Evolutionary conservation across 2,888 invertebrate species (phyloP), one percentile per base, ranked within the genome.

Genomic region (Scaptodrosophila latifasciaeformis): DNA sequence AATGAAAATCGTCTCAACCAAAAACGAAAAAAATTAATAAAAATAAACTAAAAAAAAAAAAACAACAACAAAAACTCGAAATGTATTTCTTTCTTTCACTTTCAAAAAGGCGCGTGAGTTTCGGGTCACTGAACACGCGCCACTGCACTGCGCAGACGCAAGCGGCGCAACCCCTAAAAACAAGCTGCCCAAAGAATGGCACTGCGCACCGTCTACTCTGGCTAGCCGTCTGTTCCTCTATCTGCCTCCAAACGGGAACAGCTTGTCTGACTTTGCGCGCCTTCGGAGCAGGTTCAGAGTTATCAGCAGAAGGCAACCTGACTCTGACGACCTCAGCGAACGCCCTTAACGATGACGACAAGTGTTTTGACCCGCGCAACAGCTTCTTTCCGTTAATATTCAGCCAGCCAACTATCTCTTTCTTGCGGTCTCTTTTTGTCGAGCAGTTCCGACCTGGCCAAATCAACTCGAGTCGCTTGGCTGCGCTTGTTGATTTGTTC

Each of bases 61-160:
- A 34, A 34, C 12, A 34, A 12, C 12, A 34, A 34, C 15, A 21
- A 21, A 12, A 47, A 42, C 3, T 39, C 3, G 3, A 3, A 29
- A 34, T 54, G 34, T 52, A 13, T 54, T 49, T 37, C 24, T 13
- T 17, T 37, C 7, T 9, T 31, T 43, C 19, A 49, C 34, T 53
- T 39, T 4, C 10, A 39, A 18, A 58, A 63, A 49, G 37, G 56
- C 53, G 45, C 56, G 43, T 43, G 43, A 27, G 34, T 61, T 74
- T 77, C 61, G 74, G 78, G 72, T 77, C 70, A 77, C 61, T 67
- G 75, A 62, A 77, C 70, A 77, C 56, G 56, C 51, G 50, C 24
- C 49, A 49, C 34, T 15, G 30, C 18, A 46, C 37, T 37, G 37
- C 37, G 50, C 27, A 49, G 62, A 35, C 49, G 40, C 24, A 13